Evolutionary conservation across 2,797 vertebrate genomes (phyloP).

Genomic region (Momotus momota): DNA sequence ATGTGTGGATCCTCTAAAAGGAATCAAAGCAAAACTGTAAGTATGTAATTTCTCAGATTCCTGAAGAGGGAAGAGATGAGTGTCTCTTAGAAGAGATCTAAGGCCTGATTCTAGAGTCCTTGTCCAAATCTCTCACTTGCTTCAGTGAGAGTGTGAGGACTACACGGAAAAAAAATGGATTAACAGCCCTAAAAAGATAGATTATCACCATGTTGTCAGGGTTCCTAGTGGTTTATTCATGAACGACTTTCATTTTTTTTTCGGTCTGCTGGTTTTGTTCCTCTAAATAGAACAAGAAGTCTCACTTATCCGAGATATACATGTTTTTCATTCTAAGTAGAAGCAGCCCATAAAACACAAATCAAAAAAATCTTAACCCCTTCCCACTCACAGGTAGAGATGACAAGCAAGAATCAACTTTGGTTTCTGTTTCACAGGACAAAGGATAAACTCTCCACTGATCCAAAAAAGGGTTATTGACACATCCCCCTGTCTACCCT

Average conservation of each 20-base stretch:
- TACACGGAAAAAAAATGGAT: background rate
- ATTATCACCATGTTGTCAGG: background rate
- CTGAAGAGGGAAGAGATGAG: background rate
- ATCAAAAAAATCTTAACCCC: background rate
- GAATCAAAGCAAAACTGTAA: accelerated
- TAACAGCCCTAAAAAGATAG: background rate
- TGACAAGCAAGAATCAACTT: background rate
- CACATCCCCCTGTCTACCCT: background rate
- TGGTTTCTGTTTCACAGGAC: background rate
- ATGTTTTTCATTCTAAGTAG: background rate
- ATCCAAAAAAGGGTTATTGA: background rate
- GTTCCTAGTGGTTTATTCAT: background rate
- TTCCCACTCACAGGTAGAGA: background rate
- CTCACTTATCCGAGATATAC: background rate
- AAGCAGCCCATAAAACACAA: background rate
- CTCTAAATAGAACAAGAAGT: background rate
- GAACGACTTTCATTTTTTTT: background rate
- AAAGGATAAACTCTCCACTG: background rate
- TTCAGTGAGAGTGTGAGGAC: background rate
- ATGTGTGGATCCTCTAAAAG: background rate
- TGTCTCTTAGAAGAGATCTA: background rate
- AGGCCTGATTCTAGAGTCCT: background rate
- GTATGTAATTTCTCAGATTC: background rate
- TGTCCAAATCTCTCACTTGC: background rate
- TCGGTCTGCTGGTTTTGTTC: background rate